Percentiles rank a stretch among this genome's conserved stretches.
Conservation (phyloP, 2,888 invertebrate species). For the Stegana nigrithorax region DNA sequence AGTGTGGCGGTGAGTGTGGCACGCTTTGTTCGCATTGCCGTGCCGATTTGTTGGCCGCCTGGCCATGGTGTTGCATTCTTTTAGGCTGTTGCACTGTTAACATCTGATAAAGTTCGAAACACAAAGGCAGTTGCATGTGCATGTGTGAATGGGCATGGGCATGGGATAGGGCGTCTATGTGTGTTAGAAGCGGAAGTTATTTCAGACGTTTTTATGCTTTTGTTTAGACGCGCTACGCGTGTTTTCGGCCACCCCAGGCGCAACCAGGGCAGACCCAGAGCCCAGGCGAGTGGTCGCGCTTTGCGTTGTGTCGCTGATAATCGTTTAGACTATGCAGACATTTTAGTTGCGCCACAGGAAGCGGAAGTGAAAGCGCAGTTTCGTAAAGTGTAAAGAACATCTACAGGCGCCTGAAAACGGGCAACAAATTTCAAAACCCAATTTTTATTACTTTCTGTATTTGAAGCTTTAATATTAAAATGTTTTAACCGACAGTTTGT, state of each 20-base stretch:
- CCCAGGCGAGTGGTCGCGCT: not conserved
- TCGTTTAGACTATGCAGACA: slow-evolving; percentile 54
- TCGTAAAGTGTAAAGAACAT: slow-evolving; percentile 18
- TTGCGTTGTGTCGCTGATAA: slow-evolving; percentile 43
- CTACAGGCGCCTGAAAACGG: not conserved
- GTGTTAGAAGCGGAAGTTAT: slow-evolving; percentile 50
- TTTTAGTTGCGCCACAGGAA: slow-evolving; percentile 42
- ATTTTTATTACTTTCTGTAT: not conserved
- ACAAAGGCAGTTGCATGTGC: slow-evolving; percentile 23
- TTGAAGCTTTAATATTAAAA: slow-evolving; percentile 32
- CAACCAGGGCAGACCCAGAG: not conserved
- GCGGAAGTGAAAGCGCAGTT: slow-evolving; percentile 54
- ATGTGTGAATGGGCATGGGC: slow-evolving; percentile 24
- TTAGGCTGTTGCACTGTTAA: slow-evolving; percentile 53
- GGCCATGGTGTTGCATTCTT: slow-evolving; percentile 45
- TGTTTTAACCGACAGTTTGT: slow-evolving; percentile 29
- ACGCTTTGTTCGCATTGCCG: no score
- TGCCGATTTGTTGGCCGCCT: no score
- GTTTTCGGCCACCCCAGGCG: slow-evolving; percentile 32
- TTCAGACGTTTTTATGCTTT: slow-evolving; percentile 55
- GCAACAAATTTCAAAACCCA: not conserved
- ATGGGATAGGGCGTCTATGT: slow-evolving; percentile 35
- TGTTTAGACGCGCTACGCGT: slow-evolving; percentile 38
- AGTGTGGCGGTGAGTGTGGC: no score
- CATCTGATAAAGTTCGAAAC: slow-evolving; percentile 53